phyloP scores from a whole-genome alignment of 2,797 vertebrate genomes.

The Poecilia picta region DNA sequence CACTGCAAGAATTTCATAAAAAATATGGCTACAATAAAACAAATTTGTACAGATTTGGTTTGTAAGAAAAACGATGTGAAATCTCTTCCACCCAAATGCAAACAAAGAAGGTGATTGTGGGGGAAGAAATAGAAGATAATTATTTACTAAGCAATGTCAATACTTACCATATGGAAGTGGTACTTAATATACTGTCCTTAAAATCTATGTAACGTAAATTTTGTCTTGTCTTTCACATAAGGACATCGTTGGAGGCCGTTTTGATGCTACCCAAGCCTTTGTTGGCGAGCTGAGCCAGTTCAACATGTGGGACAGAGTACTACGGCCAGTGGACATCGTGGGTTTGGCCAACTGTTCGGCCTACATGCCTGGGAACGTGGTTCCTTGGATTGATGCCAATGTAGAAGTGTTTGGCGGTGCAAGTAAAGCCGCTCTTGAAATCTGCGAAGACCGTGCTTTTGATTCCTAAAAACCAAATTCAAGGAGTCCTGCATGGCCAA shows the following conservation, averaged over 20 bases:
- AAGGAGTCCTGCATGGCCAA: not conserved
- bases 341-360: slow-evolving; percentile 95
- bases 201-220: not conserved
- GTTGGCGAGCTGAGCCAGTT: slow-evolving; percentile 98
- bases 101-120: not conserved
- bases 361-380: slow-evolving; percentile 96
- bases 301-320: slow-evolving; percentile 98
- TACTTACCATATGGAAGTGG: not conserved
- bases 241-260: slow-evolving; percentile 95
- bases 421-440: slow-evolving; percentile 92
- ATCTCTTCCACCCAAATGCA: not conserved
- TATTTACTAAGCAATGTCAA: not conserved
- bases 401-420: slow-evolving; percentile 96
- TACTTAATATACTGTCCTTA: slow-evolving; percentile 15
- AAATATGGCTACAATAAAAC: too few species aligned
- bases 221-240: slow-evolving; percentile 59
- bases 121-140: not conserved
- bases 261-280: slow-evolving; percentile 98
- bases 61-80: not conserved
- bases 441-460: slow-evolving; percentile 93
- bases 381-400: slow-evolving; percentile 94
- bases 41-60: too few species aligned
- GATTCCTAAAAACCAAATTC: slow-evolving; percentile 86
- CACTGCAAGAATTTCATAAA: too few species aligned
- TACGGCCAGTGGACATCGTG: slow-evolving; percentile 90